These are phyloP conservation scores for Dichetophora obliterata DNA, from an alignment of 2,888 invertebrate genomes.

Conservation along the genomic window DNA sequence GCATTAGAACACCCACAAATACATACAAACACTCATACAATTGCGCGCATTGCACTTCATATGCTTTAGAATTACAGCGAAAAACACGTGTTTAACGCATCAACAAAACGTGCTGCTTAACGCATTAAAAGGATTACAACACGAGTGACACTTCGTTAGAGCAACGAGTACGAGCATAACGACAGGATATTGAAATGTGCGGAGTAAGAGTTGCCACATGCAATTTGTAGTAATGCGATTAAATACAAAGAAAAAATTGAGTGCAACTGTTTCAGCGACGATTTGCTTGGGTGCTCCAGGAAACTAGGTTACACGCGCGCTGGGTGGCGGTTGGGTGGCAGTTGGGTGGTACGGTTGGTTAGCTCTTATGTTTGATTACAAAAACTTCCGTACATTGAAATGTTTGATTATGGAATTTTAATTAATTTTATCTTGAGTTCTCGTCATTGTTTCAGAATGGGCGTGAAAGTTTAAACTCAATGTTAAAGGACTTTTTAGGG, in stretches of 20 bases:
- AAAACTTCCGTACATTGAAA: not conserved
- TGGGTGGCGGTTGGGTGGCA: not conserved
- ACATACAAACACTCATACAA: slow-evolving; percentile 1
- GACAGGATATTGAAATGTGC: not conserved
- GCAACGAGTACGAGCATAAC: too few relatives aligned
- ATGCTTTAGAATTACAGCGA: slow-evolving; percentile 6
- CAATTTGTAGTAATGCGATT: not conserved
- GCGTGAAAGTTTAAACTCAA: not conserved
- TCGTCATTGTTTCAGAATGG: not conserved
- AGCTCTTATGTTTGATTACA: not conserved
- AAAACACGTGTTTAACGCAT: slow-evolving; percentile 65
- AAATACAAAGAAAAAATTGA: not conserved
- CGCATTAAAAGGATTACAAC: slow-evolving; percentile 65
- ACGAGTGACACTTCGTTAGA: slow-evolving; percentile 24
- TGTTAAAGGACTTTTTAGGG: not conserved
- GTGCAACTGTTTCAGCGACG: not conserved
- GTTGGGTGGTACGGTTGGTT: not conserved
- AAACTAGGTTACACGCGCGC: not conserved
- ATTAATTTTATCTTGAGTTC: slow-evolving; percentile 23
- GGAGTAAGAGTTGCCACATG: not conserved
- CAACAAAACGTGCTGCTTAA: slow-evolving; percentile 64
- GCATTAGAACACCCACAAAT: not conserved
- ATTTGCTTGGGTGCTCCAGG: not conserved
- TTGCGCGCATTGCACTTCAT: slow-evolving; percentile 25
- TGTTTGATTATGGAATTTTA: slow-evolving; percentile 24